These are phyloP conservation scores for Drosophila kikkawai DNA, from an alignment of 1,140 invertebrate species.

Conservation along the genomic window DNA sequence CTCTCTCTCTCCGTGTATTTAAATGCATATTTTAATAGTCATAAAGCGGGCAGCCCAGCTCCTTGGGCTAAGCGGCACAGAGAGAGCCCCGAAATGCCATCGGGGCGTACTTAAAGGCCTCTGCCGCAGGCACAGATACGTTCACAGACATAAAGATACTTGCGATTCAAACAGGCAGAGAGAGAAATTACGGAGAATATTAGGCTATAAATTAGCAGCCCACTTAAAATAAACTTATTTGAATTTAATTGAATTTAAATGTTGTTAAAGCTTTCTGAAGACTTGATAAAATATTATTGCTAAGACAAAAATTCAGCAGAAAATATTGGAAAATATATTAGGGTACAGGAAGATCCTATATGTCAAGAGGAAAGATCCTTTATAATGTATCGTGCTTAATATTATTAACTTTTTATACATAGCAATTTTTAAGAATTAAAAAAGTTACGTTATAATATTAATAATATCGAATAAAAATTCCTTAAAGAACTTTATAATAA, in stretches of 20 bases:
- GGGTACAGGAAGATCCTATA: background rate
- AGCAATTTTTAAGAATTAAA: too few species aligned
- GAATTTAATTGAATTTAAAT: background rate
- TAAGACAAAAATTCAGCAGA: background rate
- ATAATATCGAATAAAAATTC: too few species aligned
- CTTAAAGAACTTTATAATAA: too few species aligned
- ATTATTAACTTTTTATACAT: too few species aligned
- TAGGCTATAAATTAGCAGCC: background rate
- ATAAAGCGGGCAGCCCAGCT: conserved; percentile 60
- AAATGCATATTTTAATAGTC: conserved; percentile 82
- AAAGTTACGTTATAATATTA: too few species aligned
- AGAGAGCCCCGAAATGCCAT: conserved; percentile 58
- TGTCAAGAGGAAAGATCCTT: background rate
- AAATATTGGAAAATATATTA: background rate
- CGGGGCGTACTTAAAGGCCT: conserved; percentile 72
- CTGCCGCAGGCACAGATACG: conserved; percentile 40
- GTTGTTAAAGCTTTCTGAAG: background rate
- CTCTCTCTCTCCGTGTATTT: conserved; percentile 56
- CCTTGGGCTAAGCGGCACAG: conserved; percentile 32
- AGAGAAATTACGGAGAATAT: background rate
- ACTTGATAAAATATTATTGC: background rate
- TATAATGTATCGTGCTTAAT: too few species aligned
- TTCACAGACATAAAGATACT: conserved; percentile 19
- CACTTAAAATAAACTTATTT: background rate
- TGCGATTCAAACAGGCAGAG: conserved; percentile 1